phyloP scores from a whole-genome alignment of 2,113 vertebrate genomes.

The Thomomys bottae region DNA sequence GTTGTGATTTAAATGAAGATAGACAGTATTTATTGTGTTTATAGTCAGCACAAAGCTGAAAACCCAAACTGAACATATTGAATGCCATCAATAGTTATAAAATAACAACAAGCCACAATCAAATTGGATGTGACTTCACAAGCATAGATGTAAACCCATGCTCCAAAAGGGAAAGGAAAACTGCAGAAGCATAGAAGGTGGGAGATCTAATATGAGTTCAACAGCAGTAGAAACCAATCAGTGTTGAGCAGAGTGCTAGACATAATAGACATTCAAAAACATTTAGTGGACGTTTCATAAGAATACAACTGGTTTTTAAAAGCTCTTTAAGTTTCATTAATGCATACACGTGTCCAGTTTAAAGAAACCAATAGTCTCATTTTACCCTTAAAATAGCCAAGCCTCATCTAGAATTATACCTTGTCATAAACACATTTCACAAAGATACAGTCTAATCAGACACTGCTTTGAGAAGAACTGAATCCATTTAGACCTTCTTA shows the following conservation, averaged over 20 bases:
- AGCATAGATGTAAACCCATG: slow-evolving; percentile 5
- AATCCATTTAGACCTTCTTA: background rate
- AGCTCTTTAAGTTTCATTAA: background rate
- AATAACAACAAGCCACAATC: background rate
- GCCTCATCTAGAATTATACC: background rate
- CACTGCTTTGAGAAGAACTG: background rate
- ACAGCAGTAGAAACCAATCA: background rate
- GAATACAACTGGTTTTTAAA: background rate
- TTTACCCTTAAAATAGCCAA: background rate
- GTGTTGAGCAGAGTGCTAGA: background rate
- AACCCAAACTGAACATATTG: background rate
- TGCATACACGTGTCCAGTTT: background rate
- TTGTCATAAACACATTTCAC: background rate
- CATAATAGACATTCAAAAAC: background rate
- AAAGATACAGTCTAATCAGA: background rate
- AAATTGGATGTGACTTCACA: background rate
- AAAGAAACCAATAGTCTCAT: background rate
- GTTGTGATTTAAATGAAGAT: background rate
- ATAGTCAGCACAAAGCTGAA: background rate
- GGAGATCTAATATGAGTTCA: background rate
- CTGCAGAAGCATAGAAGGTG: background rate
- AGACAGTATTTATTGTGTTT: background rate
- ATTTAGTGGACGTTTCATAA: background rate
- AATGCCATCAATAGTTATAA: slow-evolving; percentile 1
- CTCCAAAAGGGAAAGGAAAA: background rate